Evolutionary conservation across 2,888 invertebrate species (phyloP), one percentile per base, ranked within the genome.

Genomic region (Aleiodes alternator): DNA sequence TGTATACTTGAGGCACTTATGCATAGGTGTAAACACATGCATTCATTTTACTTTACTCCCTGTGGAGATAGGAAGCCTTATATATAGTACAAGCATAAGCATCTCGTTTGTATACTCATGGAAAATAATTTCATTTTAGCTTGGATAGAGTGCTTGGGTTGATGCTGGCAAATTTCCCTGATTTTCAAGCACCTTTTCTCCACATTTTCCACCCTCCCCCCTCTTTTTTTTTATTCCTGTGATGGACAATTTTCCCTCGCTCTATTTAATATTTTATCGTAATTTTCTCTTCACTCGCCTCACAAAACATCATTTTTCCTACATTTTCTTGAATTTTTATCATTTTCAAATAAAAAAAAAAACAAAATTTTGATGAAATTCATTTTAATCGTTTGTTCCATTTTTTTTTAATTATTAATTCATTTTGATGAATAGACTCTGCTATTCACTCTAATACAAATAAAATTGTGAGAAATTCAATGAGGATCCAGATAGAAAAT

Each of bases 41-140:
- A 66, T 66, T 66, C 12, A 50, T 50, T 48, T 50, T 48, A 66
- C 66, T 48, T 48, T 14, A 53, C 50, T 50, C 8, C 50, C 66
- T 38, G 38, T 66, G 23, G 66, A 66, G 66, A 66, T 66, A 66
- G n/a, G 38, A 64, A 23, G 38, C 50, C 11, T 29, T 66, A 29
- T 48, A 66, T 66, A 66, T 29, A 12, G 43, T 23, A 23, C 23
- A 23, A 23, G n/a, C 66, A 48, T 50, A n/a, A 50, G 50, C 66
- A 66, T 48, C 48, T 66, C 23, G 66, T 66, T 43, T 48, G 16
- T 66, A 66, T 23, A 66, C 50, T 66, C 50, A 50, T 66, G 66
- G 16, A 66, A 66, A 66, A 66, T 66, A 66, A 66, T 66, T 66
- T 66, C 50, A 66, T 66, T 66, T 66, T 66, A 29, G 12, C 12